These are phyloP conservation scores for Yponomeuta plumbellus DNA, from an alignment of 2,888 invertebrate genomes.

Conservation along the genomic window DNA sequence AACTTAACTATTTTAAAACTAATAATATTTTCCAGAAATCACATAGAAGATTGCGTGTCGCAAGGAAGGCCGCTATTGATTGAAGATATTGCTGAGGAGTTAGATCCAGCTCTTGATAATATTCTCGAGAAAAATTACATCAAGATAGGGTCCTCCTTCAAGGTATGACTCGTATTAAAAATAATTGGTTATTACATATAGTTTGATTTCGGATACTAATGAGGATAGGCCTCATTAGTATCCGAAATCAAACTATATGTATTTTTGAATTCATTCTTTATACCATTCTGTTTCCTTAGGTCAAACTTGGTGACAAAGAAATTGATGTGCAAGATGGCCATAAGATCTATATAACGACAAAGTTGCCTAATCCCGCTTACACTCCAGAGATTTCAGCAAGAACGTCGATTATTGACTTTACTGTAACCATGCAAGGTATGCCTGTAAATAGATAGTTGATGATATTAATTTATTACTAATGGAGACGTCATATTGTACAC, in stretches of 20 bases:
- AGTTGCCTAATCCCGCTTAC: conserved; percentile 90
- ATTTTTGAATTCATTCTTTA: neutral
- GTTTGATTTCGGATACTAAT: no score
- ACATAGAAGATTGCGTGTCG: conserved; percentile 90
- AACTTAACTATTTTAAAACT: no score
- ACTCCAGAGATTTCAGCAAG: conserved; percentile 91
- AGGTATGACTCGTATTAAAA: conserved; percentile 60
- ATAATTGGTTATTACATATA: no score
- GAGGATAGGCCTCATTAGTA: no score
- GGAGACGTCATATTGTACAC: no score
- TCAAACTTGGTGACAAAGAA: conserved; percentile 92
- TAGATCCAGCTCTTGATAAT: conserved; percentile 91
- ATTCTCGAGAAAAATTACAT: conserved; percentile 91
- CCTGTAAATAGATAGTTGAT: neutral
- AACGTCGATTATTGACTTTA: conserved; percentile 92
- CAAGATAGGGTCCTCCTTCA: conserved; percentile 86
- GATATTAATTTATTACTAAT: no score
- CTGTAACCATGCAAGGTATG: conserved; percentile 90
- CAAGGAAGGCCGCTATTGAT: conserved; percentile 89
- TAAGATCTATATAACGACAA: conserved; percentile 90
- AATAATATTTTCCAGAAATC: conserved; percentile 73
- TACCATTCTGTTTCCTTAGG: conserved; percentile 48
- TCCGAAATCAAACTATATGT: neutral
- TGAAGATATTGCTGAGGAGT: conserved; percentile 89
- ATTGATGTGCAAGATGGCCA: conserved; percentile 84